phyloP scores from a whole-genome alignment of 2,113 vertebrate genomes.

The Cynopterus brachyotis region DNA sequence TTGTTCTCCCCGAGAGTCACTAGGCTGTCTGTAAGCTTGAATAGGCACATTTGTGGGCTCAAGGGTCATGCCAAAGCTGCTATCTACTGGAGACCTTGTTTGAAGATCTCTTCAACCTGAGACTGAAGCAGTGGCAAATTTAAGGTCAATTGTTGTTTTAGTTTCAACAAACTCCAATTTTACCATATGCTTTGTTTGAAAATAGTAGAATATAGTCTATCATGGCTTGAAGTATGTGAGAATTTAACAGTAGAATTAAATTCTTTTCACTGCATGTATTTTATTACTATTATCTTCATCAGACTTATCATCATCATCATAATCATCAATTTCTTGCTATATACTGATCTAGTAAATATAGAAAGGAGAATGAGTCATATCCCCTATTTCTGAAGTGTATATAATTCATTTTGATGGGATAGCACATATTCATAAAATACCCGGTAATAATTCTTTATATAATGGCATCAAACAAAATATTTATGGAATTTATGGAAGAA shows the following conservation, averaged over 20 bases:
- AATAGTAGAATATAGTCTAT: not conserved
- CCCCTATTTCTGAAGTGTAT: not conserved
- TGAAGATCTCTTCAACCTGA: not conserved
- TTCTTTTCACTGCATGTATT: not conserved
- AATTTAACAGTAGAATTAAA: not conserved
- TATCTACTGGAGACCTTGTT: not conserved
- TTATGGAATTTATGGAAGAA: not conserved
- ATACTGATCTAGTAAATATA: not conserved
- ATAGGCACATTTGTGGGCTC: not conserved
- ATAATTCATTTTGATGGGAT: constrained; percentile 1
- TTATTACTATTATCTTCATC: constrained; percentile 8
- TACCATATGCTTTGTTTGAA: not conserved
- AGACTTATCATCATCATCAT: not conserved
- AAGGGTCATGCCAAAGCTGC: not conserved
- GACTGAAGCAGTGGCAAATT: not conserved
- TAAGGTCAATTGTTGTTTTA: not conserved
- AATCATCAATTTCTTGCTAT: not conserved
- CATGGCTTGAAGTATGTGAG: not conserved
- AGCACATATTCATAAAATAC: not conserved
- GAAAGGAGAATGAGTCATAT: not conserved
- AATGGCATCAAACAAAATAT: not conserved
- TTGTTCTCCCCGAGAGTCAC: not conserved
- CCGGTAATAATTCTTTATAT: not conserved
- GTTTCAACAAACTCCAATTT: not conserved
- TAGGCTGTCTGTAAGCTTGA: not conserved